These are phyloP conservation scores for Rhorus exstirpatorius DNA, from an alignment of 2,888 invertebrate genomes.

Conservation along the genomic window DNA sequence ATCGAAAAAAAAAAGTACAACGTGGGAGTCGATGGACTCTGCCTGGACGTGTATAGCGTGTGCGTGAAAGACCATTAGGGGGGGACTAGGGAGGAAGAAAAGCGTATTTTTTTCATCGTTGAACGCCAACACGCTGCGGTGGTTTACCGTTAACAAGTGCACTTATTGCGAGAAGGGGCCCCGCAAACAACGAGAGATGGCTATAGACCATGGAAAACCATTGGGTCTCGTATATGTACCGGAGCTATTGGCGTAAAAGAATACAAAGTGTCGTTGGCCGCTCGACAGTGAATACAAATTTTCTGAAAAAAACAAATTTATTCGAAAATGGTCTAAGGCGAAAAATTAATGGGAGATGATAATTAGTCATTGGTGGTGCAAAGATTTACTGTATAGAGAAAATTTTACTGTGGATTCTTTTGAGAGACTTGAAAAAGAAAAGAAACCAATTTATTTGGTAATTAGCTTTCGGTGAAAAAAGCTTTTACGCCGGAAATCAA, in stretches of 20 bases:
- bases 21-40: conserved; percentile 61
- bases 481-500: too few species aligned
- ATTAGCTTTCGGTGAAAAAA: too few species aligned
- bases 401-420: too few species aligned
- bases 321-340: too few species aligned
- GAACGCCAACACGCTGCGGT: conserved; percentile 51
- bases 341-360: too few species aligned
- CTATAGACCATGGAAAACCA: conserved; percentile 40
- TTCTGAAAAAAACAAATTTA: not conserved
- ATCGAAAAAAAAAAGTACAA: conserved; percentile 17
- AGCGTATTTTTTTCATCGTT: conserved; percentile 45
- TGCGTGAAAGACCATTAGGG: conserved; percentile 22
- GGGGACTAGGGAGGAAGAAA: conserved; percentile 48
- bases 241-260: not conserved
- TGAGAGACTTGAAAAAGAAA: too few species aligned
- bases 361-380: not conserved
- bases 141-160: conserved; percentile 62
- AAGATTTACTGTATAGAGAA: too few species aligned
- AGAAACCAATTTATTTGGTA: too few species aligned
- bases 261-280: conserved; percentile 12
- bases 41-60: conserved; percentile 26
- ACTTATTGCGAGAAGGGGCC: conserved; percentile 28
- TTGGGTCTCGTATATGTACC: conserved; percentile 12
- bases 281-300: too few species aligned
- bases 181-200: conserved; percentile 37